Evolutionary conservation across 2,888 invertebrate species (phyloP).

Genomic region (Megamerina dolium): DNA sequence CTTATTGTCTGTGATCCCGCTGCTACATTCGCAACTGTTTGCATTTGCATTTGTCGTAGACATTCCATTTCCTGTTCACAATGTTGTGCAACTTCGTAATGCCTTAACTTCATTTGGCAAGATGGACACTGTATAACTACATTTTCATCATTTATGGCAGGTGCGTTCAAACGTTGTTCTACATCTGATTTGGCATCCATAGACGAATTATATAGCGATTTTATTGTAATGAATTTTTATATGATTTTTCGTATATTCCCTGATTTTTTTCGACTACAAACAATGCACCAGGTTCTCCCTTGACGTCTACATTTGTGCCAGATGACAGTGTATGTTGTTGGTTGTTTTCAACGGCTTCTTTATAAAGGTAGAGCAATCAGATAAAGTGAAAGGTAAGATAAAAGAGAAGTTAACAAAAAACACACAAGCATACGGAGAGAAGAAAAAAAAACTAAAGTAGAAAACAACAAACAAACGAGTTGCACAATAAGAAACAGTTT

Average conservation of each 20-base stretch:
- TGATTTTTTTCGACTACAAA: slow-evolving; percentile 12
- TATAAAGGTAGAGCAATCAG: too few species aligned
- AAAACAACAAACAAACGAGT: too few species aligned
- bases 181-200: slow-evolving; percentile 15
- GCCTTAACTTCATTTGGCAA: slow-evolving; percentile 77
- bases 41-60: slow-evolving; percentile 41
- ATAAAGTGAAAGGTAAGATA: too few species aligned
- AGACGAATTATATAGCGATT: background rate
- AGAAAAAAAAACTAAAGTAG: too few species aligned
- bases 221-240: background rate
- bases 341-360: too few species aligned
- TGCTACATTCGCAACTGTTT: slow-evolving; percentile 2
- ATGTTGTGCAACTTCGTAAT: slow-evolving; percentile 78
- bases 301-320: slow-evolving; percentile 5
- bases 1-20: too few species aligned
- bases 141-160: slow-evolving; percentile 13
- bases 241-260: slow-evolving; percentile 15
- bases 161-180: slow-evolving; percentile 18
- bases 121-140: slow-evolving; percentile 68
- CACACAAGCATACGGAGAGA: too few species aligned
- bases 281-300: slow-evolving; percentile 2
- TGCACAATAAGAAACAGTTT: too few species aligned
- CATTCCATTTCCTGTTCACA: slow-evolving; percentile 73
- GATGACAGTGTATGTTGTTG: too few species aligned
- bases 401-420: too few species aligned